Conservation (phyloP, 2,113 vertebrate species). For the Tragelaphus buxtoni region DNA sequence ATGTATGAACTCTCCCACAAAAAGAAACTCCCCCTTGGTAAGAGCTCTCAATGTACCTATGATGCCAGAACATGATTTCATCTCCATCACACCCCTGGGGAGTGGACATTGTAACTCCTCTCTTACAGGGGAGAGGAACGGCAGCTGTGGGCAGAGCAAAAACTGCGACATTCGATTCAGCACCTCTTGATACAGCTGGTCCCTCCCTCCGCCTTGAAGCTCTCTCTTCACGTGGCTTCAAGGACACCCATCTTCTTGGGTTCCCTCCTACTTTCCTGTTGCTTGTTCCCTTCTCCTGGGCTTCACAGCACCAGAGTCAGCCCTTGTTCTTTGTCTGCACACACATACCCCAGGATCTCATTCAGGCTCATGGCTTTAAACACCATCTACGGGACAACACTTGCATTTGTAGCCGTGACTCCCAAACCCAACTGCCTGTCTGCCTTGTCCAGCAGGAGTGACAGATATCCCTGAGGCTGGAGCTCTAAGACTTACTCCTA, state of each 20-base stretch:
- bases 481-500: no score
- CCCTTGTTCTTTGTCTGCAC: not conserved
- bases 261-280: not conserved
- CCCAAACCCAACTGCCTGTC: accelerated
- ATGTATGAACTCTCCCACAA: not conserved
- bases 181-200: accelerated
- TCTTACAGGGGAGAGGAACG: accelerated
- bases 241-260: not conserved
- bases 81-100: not conserved
- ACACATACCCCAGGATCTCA: no score
- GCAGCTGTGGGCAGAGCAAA: not conserved
- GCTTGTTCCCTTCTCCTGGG: not conserved
- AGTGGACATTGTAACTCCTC: not conserved
- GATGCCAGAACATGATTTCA: not conserved
- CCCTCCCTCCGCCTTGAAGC: not conserved
- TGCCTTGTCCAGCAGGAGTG: not conserved
- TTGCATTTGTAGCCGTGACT: not conserved
- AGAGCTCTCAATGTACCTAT: not conserved
- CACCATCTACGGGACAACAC: not conserved
- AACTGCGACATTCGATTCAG: not conserved
- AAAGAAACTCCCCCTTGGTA: not conserved
- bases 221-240: not conserved
- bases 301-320: not conserved
- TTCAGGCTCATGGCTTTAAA: not conserved
- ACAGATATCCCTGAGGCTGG: not conserved